phyloP scores from a whole-genome alignment of 1,140 invertebrate genomes.

The Pogonomyrmex barbatus region DNA sequence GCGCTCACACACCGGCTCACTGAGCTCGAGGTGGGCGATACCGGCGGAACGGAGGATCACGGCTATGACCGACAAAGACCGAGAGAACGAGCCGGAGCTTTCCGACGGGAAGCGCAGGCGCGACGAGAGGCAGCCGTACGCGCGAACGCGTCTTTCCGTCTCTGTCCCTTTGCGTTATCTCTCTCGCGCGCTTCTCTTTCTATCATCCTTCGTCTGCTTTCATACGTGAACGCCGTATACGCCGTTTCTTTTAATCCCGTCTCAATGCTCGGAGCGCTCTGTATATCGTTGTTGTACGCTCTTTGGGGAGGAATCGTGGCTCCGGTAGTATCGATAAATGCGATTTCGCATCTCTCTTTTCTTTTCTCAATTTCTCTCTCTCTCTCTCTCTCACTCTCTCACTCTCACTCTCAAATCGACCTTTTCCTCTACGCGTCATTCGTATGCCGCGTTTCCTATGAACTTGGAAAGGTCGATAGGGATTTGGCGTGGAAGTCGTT shows the following conservation, averaged over 20 bases:
- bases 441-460: neutral
- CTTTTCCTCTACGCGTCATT: constrained; percentile 1
- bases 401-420: neutral
- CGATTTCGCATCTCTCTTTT: neutral
- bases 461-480: constrained; percentile 39
- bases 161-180: neutral
- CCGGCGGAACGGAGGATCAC: constrained; percentile 69
- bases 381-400: neutral
- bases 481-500: constrained; percentile 46
- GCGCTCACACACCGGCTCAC: constrained; percentile 78
- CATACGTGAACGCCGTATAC: neutral
- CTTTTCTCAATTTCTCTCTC: neutral
- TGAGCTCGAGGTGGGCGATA: constrained; percentile 76
- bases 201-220: neutral
- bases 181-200: neutral
- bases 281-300: constrained; percentile 10
- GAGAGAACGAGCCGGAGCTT: constrained; percentile 72
- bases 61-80: constrained; percentile 75
- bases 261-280: constrained; percentile 12
- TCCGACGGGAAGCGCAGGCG: constrained; percentile 69
- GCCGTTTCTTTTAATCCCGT: constrained; percentile 37
- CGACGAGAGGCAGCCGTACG: constrained; percentile 9
- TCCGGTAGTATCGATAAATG: constrained; percentile 4
- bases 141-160: neutral
- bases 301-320: neutral